A percentile compares a stretch with the other conserved stretches of the same genome.
These are phyloP conservation scores for Cochlearius cochlearius DNA, from an alignment of 2,113 vertebrate species.

Conservation along the genomic window DNA sequence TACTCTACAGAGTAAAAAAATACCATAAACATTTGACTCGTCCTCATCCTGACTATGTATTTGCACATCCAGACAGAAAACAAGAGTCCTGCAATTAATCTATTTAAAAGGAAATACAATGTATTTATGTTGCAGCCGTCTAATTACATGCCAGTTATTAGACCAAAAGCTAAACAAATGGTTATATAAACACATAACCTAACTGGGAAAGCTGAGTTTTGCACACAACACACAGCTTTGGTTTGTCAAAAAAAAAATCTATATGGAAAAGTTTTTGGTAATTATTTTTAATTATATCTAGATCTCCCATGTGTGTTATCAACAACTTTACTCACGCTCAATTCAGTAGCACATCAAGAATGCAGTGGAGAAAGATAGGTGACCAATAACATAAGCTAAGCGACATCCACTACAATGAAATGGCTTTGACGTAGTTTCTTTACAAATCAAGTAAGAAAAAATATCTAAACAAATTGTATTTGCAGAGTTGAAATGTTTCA, in stretches of 20 bases:
- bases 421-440: background rate
- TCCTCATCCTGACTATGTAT: background rate
- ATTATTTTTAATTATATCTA: background rate
- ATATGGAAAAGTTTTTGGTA: rapidly evolving
- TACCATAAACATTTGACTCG: background rate
- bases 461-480: background rate
- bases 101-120: background rate
- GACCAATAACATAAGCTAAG: background rate
- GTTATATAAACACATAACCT: background rate
- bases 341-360: background rate
- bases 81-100: background rate
- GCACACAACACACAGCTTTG: rapidly evolving
- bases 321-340: background rate
- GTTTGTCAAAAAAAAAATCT: background rate
- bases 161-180: background rate
- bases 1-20: background rate
- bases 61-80: background rate
- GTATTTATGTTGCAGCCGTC: background rate
- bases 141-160: background rate
- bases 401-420: background rate
- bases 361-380: rapidly evolving
- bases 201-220: background rate
- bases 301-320: background rate
- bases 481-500: background rate
- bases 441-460: background rate